These are phyloP conservation scores for Trichoplax adhaerens DNA, from an alignment of 37 sponge, comb jelly and placozoan species.

Conservation along the genomic window DNA sequence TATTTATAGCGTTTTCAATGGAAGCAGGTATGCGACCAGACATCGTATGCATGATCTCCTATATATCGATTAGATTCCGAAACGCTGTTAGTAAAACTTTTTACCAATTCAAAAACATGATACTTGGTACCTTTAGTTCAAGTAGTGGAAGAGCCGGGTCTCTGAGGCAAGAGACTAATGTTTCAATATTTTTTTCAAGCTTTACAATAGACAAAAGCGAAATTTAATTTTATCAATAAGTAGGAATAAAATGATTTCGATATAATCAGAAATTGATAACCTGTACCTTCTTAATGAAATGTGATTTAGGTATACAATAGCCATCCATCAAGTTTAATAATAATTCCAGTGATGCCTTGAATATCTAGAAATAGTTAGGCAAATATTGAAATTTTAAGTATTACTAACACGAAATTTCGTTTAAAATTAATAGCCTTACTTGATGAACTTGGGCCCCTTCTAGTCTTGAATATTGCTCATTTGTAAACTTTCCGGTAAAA, in stretches of 20 bases:
- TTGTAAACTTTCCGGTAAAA: too few relatives aligned
- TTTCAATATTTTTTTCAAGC: not conserved
- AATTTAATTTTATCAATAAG: too few relatives aligned
- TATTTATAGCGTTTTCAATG: constrained; percentile 51
- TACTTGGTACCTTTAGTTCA: constrained; percentile 33
- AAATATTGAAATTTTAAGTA: too few relatives aligned
- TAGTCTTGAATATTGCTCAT: too few relatives aligned
- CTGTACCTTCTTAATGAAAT: constrained; percentile 17
- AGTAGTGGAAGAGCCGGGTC: constrained; percentile 50
- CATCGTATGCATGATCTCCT: constrained; percentile 66
- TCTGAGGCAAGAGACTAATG: constrained; percentile 22
- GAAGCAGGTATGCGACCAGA: constrained; percentile 44
- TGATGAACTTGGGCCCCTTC: constrained; percentile 46
- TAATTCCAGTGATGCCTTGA: constrained; percentile 26
- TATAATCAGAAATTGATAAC: too few relatives aligned
- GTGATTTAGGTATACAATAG: constrained; percentile 24
- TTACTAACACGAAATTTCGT: too few relatives aligned
- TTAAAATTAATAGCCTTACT: not conserved
- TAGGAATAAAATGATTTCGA: too few relatives aligned
- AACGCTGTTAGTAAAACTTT: too few relatives aligned
- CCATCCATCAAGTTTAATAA: constrained; percentile 40
- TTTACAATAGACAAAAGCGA: too few relatives aligned
- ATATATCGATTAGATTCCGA: not conserved
- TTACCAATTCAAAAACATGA: not conserved
- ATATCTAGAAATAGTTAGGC: constrained; percentile 12